phyloP scores from a whole-genome alignment of 37 sponge, comb jelly and placozoan genomes.

The Dysidea cf. avara region DNA sequence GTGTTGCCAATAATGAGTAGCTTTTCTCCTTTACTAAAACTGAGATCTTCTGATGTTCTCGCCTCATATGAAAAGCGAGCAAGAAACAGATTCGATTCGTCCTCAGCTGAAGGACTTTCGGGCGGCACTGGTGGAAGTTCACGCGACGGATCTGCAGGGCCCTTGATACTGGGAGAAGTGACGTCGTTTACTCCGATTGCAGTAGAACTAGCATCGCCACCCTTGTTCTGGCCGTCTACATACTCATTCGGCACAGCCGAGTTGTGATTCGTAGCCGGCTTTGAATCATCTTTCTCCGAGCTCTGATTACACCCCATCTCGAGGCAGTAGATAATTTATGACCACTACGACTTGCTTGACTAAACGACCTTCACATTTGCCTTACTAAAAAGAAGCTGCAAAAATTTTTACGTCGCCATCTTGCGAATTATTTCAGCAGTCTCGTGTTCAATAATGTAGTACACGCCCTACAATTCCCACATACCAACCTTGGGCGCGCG shows the following conservation, averaged over 20 bases:
- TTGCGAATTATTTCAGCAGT: too few relatives aligned
- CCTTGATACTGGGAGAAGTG: too few relatives aligned
- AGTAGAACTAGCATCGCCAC: not conserved
- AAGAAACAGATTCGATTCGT: conserved; percentile 24
- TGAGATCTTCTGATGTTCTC: conserved; percentile 80
- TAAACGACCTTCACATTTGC: not conserved
- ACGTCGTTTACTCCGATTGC: not conserved
- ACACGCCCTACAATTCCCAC: too few relatives aligned
- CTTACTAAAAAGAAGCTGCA: too few relatives aligned
- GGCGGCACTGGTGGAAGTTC: conserved; percentile 18
- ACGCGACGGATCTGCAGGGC: not conserved
- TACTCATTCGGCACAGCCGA: not conserved
- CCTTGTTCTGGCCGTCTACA: conserved; percentile 1
- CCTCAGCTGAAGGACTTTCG: not conserved
- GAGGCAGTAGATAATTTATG: too few relatives aligned
- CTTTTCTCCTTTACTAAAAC: conserved; percentile 86
- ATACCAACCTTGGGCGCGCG: too few relatives aligned
- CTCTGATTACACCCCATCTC: conserved; percentile 15
- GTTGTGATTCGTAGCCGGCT: not conserved
- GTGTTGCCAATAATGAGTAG: conserved; percentile 57
- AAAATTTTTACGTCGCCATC: too few relatives aligned
- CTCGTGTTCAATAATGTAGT: too few relatives aligned
- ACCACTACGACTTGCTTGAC: conserved; percentile 4
- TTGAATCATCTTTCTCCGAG: not conserved
- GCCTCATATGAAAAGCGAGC: conserved; percentile 79